Conservation (phyloP, 2,113 vertebrate genomes). For the Chrysochloris asiatica region DNA sequence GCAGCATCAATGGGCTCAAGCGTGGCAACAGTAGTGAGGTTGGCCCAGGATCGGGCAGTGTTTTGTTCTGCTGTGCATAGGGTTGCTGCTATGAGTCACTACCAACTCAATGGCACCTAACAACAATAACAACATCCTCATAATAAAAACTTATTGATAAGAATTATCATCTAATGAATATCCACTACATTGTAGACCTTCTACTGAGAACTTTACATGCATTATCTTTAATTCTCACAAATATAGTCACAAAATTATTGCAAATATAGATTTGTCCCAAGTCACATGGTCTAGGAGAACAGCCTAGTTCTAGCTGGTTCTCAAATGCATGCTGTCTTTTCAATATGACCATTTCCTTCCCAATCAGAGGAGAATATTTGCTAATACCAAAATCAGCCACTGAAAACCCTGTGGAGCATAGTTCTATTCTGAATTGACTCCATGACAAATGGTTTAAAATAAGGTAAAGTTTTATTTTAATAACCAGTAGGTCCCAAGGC, state of each 20-base stretch:
- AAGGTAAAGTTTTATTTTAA: not conserved
- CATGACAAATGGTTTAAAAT: not conserved
- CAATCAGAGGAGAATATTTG: not conserved
- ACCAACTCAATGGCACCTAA: too few relatives aligned
- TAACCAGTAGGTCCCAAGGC: not conserved
- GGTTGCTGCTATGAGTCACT: too few relatives aligned
- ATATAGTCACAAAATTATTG: not conserved
- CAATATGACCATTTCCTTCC: not conserved
- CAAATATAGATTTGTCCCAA: not conserved
- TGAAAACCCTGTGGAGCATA: too few relatives aligned
- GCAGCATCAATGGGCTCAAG: too few relatives aligned
- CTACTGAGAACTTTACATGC: not conserved
- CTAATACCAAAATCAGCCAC: not conserved
- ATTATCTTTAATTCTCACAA: not conserved
- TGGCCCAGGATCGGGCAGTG: too few relatives aligned
- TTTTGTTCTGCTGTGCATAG: too few relatives aligned
- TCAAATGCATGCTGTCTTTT: not conserved
- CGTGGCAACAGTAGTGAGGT: too few relatives aligned
- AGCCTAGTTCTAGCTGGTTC: not conserved
- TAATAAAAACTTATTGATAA: not conserved
- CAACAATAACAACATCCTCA: not conserved
- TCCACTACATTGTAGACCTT: not conserved
- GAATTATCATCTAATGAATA: not conserved
- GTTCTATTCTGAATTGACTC: not conserved
- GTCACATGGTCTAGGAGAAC: not conserved